Base-by-base conservation (phyloP, 2,888 invertebrate genomes). In the Rhaphigaster nebulosa region DNA sequence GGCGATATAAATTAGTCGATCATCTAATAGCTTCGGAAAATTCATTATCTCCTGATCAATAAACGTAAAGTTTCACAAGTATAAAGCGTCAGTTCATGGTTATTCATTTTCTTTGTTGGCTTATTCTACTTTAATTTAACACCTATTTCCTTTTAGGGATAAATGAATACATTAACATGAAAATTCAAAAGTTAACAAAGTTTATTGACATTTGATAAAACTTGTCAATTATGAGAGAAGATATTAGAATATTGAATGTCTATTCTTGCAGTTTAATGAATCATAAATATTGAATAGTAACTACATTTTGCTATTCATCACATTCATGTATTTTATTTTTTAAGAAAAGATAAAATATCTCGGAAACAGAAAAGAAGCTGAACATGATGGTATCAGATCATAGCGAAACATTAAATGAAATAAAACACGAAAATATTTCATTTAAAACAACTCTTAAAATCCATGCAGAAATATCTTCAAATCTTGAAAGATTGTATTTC, bases 31-130 rank as follows among this genome's bases (percentile, higher is more conserved):
- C 38, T 76, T 38, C 20, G 1, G 13, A 76, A 76, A 20, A 76
- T 76, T 76, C 70, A 76, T 76, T 38, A 38, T 76, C 23, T 23
- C 5, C 20, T 38, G 13, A 76, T 76, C 70, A 38, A 76, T 38
- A 38, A 76, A 23, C 70, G 18, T 76, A 8, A 76, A 76, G 20
- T 76, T 76, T 76, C 8, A 20, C 6, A 76, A 76, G 8, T 8
- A 34, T 34, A 70, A 70, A 76, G 38, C 34, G 34, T 5, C 20
- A 76, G 20, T 76, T 76, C 34, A 76, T 76, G 70, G 18, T 76
- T 76, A 76, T 76, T 76, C 70, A 76, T 76, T 76, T 18, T 76
- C 70, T 76, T 70, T 76, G 70, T 20, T 76, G 70, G 6, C 70
- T 76, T 76, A n/a, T 76, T 38, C 20, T 38, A 23, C 70, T 76